Evolutionary conservation across 2,888 invertebrate genomes (phyloP).

Genomic region (Tipula helvola): DNA sequence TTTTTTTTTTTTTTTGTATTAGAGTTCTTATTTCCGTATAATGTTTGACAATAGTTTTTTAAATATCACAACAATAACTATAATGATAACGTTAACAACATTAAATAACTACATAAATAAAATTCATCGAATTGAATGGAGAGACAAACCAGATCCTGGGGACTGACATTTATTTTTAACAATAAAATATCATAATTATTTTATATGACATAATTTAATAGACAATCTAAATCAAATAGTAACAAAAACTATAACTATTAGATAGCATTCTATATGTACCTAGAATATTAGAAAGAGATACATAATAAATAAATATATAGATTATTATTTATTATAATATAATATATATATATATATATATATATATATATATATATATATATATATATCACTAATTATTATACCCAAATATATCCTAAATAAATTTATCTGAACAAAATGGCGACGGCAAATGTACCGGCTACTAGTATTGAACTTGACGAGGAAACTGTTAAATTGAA

Average conservation of each 20-base stretch:
- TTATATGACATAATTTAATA: neutral
- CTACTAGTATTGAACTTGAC: neutral
- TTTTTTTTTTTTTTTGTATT: neutral
- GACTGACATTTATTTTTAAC: constrained; percentile 40
- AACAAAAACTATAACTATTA: neutral
- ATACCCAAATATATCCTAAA: neutral
- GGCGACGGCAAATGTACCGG: neutral
- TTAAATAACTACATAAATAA: neutral
- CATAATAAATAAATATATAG: neutral
- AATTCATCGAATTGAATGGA: constrained; percentile 29
- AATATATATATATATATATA: too few relatives aligned
- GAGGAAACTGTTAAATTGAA: neutral
- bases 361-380: neutral
- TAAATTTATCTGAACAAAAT: neutral
- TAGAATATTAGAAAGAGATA: too few relatives aligned
- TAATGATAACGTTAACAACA: neutral
- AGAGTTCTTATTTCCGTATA: neutral
- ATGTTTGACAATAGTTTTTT: neutral
- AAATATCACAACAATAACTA: neutral
- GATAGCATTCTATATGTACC: neutral
- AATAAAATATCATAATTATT: constrained; percentile 8
- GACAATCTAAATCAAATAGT: neutral
- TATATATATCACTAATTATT: neutral
- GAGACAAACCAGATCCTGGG: constrained; percentile 42
- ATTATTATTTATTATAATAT: too few relatives aligned